Evolutionary conservation across 30 jellyfish, hydroid and myxozoan genomes (phyloP).

Genomic region (Turritopsis dohrnii): DNA sequence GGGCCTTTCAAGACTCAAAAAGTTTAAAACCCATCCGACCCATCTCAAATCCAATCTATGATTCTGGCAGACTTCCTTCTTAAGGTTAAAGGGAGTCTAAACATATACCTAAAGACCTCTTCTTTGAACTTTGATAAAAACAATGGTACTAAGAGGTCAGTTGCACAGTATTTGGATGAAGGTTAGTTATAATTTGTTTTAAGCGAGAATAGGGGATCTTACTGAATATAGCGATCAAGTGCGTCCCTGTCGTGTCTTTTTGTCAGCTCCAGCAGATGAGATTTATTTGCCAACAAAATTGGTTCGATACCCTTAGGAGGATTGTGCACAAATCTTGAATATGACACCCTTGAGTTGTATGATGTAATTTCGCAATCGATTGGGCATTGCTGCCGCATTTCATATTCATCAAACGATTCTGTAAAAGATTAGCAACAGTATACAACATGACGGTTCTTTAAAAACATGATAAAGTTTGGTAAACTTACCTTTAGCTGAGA

Average conservation of each 20-base stretch:
- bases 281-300: background rate
- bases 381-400: conserved; percentile 26
- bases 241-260: background rate
- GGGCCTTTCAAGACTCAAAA: too few relatives aligned
- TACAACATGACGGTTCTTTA: too few relatives aligned
- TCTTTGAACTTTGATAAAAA: too few relatives aligned
- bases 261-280: conserved; percentile 5
- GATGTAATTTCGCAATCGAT: conserved; percentile 16
- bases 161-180: too few relatives aligned
- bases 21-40: too few relatives aligned
- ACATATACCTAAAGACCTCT: too few relatives aligned
- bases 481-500: conserved; percentile 54
- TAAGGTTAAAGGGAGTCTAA: too few relatives aligned
- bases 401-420: conserved; percentile 31
- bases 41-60: too few relatives aligned
- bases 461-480: background rate
- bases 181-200: too few relatives aligned
- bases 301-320: conserved; percentile 22
- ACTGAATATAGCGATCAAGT: conserved; percentile 16
- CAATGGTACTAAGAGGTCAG: too few relatives aligned
- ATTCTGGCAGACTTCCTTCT: too few relatives aligned
- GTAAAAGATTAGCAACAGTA: background rate
- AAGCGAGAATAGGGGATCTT: background rate
- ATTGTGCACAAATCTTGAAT: conserved; percentile 16
- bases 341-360: background rate